A percentile compares a stretch with the other conserved stretches of the same genome.
These are phyloP conservation scores for Ichneumon xanthorius DNA, from an alignment of 2,888 invertebrate genomes.

Conservation along the genomic window DNA sequence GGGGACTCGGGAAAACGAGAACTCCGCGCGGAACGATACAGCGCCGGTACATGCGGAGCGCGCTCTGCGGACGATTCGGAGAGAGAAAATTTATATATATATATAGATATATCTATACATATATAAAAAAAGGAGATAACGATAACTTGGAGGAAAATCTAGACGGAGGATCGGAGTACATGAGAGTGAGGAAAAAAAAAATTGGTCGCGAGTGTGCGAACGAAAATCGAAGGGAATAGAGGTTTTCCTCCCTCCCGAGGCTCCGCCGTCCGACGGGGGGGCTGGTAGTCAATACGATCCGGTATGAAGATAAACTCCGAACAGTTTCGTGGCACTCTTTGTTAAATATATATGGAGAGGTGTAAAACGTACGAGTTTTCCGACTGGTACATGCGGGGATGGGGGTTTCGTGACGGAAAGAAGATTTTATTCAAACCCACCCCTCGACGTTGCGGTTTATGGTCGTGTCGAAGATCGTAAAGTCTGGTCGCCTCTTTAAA, in stretches of 20 bases:
- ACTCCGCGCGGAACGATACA: constrained; percentile 33
- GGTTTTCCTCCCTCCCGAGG: constrained; percentile 40
- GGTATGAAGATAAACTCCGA: constrained; percentile 75
- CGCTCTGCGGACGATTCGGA: not conserved
- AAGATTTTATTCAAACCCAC: constrained; percentile 67
- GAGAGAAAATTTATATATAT: constrained; percentile 7
- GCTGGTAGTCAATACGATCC: constrained; percentile 74
- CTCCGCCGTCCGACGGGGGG: constrained; percentile 51
- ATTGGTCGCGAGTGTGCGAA: constrained; percentile 55
- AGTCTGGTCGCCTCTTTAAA: constrained; percentile 57
- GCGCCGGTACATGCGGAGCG: constrained; percentile 3
- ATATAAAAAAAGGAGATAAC: constrained; percentile 32
- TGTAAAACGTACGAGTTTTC: constrained; percentile 58
- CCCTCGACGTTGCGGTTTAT: constrained; percentile 63
- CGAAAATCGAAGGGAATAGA: constrained; percentile 71
- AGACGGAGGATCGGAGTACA: constrained; percentile 38
- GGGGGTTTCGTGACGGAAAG: constrained; percentile 40
- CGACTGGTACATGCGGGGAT: constrained; percentile 29
- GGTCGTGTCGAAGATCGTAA: constrained; percentile 66
- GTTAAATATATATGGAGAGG: constrained; percentile 63
- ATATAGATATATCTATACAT: not conserved
- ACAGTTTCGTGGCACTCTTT: constrained; percentile 71
- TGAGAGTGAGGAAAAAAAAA: constrained; percentile 49
- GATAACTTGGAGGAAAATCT: constrained; percentile 62
- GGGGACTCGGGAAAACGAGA: constrained; percentile 54